Evolutionary conservation across 30 jellyfish, hydroid and myxozoan species (phyloP).

Genomic region (Clytia hemisphaerica): DNA sequence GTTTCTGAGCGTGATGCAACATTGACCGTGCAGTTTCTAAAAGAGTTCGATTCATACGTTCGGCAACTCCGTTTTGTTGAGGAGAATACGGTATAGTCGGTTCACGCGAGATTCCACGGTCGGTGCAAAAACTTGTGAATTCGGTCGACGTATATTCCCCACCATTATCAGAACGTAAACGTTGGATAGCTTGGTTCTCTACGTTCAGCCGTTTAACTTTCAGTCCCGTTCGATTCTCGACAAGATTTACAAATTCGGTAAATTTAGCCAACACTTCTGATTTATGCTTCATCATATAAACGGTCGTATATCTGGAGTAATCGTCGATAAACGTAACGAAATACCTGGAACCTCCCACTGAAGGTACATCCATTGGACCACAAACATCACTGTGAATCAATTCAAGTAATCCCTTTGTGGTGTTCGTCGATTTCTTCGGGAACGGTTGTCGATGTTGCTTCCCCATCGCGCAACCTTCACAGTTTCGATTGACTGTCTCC

Average conservation of each 20-base stretch:
- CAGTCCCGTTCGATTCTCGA: slow-evolving; percentile 20
- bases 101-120: not conserved
- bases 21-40: slow-evolving; percentile 42
- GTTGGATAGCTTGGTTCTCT: not conserved
- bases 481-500: slow-evolving; percentile 13
- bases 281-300: slow-evolving; percentile 10
- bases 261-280: slow-evolving; percentile 36
- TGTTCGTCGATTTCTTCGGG: slow-evolving; percentile 8
- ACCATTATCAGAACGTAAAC: slow-evolving; percentile 36
- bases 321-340: slow-evolving; percentile 44
- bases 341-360: slow-evolving; percentile 56
- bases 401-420: slow-evolving; percentile 10
- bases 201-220: no score
- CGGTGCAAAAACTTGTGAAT: slow-evolving; percentile 4
- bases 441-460: slow-evolving; percentile 24
- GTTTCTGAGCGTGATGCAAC: slow-evolving; percentile 33
- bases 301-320: slow-evolving; percentile 8
- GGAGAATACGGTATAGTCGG: slow-evolving; percentile 29
- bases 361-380: slow-evolving; percentile 40
- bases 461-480: slow-evolving; percentile 55
- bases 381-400: slow-evolving; percentile 42
- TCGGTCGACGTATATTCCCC: not conserved
- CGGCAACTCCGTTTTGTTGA: slow-evolving; percentile 45
- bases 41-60: slow-evolving; percentile 50
- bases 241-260: slow-evolving; percentile 12